A percentile compares a stretch with the other conserved stretches of the same genome.
These are phyloP conservation scores for Melanotaenia trifasciata DNA, from an alignment of 2,797 vertebrate species.

Conservation along the genomic window DNA sequence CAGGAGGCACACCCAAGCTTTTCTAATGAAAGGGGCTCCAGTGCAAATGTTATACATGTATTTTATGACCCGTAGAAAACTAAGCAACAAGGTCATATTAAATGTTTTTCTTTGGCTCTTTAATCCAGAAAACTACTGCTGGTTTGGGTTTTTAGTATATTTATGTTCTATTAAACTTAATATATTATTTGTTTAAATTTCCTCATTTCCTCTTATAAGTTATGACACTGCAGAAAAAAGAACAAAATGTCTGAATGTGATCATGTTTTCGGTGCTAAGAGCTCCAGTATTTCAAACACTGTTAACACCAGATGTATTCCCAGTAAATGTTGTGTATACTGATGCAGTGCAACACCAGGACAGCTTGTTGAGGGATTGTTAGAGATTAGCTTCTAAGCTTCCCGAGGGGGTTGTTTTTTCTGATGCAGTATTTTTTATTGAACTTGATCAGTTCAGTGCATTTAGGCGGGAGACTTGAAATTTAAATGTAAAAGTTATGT, in stretches of 20 bases:
- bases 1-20: no score
- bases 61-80: no score
- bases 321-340: constrained; percentile 13
- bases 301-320: constrained; percentile 29
- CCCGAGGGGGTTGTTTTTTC: constrained; percentile 8
- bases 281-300: constrained; percentile 15
- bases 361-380: constrained; percentile 3
- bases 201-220: no score
- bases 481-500: neutral
- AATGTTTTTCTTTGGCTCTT: no score
- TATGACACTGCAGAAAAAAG: neutral
- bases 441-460: constrained; percentile 25
- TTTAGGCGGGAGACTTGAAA: neutral
- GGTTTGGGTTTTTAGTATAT: no score
- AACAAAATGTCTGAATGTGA: neutral
- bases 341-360: constrained; percentile 7
- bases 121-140: no score
- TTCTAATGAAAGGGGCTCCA: no score
- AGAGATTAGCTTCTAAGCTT: constrained; percentile 9
- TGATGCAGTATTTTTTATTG: neutral
- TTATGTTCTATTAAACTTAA: no score
- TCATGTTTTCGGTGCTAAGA: neutral
- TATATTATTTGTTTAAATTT: no score
- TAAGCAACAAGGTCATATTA: no score
- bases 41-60: no score